Evolutionary conservation across 2,888 invertebrate species (phyloP), one percentile per base, ranked within the genome.

Genomic region (Syritta pipiens): DNA sequence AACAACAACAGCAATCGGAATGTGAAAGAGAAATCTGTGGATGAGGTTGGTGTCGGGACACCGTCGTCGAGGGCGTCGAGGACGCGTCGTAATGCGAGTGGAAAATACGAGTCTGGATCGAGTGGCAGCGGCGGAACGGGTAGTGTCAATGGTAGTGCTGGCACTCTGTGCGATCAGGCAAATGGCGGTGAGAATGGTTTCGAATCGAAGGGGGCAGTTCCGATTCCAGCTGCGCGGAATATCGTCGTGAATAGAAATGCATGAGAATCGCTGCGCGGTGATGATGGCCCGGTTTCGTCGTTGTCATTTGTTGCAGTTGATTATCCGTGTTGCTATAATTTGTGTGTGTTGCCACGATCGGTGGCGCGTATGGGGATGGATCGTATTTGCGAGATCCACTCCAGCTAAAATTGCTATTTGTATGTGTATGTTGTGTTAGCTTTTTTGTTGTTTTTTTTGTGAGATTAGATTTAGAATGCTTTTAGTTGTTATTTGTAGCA

Each of bases 181-280:
- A 79, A 37, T 17, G 49, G 40, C 20, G 22, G 30, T 53, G 55
- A 5, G 37, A 67, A 76, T 10, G n/a, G 37, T 7, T 77, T 44
- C 24, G 67, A 79, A 4, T n/a, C n/a, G n/a, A 74, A 74, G 22
- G 55, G 44, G 7, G 55, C 48, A 40, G 53, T 68, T 26, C 81
- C 81, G 19, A 62, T 81, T 42, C 81, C 82, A 57, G 81, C 81
- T 26, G 49, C 49, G 62, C 82, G 82, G 48, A 77, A 68, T 67
- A 51, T 82, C 42, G 55, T 82, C 71, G 35, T 53, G 26, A 82
- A 82, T 48, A 67, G 76, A 71, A 72, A 30, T 63, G 81, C 81
- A 72, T 82, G 37, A 69, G 60, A 49, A n/a, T 49, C 32, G 32
- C n/a, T 35, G 30, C 28, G 40, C 3, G 46, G 59, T 55, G 49